Conservation (phyloP, 2,113 vertebrate species). For the Megatriorchis doriae region DNA sequence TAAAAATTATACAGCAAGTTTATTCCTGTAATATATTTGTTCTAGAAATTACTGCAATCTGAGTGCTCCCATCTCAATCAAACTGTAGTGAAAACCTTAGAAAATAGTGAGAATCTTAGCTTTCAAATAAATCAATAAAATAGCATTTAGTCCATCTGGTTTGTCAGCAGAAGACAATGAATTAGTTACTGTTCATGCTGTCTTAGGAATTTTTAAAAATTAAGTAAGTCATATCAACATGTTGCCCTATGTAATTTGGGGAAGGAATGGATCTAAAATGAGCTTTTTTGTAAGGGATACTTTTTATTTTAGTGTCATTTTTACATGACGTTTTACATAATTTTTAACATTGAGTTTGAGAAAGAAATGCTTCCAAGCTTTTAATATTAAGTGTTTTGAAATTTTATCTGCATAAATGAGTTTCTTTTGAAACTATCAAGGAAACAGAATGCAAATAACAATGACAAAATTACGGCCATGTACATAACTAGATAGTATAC, state of each 20-base stretch:
- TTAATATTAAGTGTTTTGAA: neutral
- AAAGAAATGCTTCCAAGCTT: neutral
- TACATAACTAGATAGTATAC: neutral
- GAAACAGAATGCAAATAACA: neutral
- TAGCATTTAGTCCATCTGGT: neutral
- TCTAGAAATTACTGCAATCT: neutral
- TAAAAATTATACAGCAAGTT: neutral
- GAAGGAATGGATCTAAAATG: neutral
- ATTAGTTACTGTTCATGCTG: neutral
- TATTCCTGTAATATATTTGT: neutral
- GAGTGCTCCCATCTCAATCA: neutral
- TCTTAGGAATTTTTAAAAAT: neutral
- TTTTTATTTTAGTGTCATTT: neutral
- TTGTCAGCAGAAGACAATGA: neutral
- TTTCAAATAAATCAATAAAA: neutral
- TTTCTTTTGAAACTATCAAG: neutral
- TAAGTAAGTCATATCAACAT: neutral
- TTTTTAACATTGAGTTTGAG: neutral
- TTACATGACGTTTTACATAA: neutral
- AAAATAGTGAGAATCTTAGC: neutral
- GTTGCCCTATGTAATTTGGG: neutral
- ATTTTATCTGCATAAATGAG: neutral
- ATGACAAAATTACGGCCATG: neutral
- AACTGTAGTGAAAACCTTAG: neutral
- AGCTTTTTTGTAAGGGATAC: neutral